Conservation (phyloP, 2,113 vertebrate species). For the Phasianus colchicus region DNA sequence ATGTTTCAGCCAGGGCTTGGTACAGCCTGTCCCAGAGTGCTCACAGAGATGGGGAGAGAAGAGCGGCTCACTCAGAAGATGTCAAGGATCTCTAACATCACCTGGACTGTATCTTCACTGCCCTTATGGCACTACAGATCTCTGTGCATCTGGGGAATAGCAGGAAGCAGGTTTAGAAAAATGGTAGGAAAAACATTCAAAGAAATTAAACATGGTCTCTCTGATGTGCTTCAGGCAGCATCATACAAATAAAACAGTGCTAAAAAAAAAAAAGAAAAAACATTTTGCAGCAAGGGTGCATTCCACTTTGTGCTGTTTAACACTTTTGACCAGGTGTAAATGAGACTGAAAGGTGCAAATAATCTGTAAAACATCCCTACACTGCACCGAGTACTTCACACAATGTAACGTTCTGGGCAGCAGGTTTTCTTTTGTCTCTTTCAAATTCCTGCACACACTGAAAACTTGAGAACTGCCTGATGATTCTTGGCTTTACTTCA, state of each 20-base stretch:
- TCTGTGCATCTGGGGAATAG: background rate
- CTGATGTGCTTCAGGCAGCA: background rate
- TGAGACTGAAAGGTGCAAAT: background rate
- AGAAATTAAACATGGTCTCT: background rate
- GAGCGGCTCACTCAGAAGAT: background rate
- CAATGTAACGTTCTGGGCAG: background rate
- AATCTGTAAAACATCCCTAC: background rate
- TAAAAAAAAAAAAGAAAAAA: background rate
- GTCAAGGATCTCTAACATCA: background rate
- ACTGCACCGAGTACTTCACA: background rate
- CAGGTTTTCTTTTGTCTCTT: background rate
- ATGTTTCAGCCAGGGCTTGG: background rate
- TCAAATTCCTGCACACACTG: background rate
- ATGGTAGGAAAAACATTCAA: background rate
- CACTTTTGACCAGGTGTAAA: background rate
- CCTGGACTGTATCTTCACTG: background rate
- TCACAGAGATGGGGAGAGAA: background rate
- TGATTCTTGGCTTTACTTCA: slow-evolving; percentile 49
- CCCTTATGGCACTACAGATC: background rate
- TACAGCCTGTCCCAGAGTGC: background rate
- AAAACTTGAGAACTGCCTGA: slow-evolving; percentile 39
- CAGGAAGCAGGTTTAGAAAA: background rate
- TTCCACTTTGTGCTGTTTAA: background rate
- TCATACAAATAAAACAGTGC: background rate
- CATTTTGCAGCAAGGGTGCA: background rate